phyloP scores from a whole-genome alignment of 2,113 vertebrate species.

The Pteropus alecto region DNA sequence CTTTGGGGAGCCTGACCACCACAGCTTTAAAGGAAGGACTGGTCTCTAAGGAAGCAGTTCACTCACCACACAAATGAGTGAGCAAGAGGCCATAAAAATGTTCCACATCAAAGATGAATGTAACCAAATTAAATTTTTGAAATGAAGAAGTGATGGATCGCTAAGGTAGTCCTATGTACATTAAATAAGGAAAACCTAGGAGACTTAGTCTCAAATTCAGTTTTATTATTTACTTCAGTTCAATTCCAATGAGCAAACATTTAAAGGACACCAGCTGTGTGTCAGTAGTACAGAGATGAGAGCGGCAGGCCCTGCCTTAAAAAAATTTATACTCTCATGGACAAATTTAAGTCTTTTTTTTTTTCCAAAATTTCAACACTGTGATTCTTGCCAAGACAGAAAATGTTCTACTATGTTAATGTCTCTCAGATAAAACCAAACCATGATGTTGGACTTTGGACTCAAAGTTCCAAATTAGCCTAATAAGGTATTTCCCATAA shows the following conservation, averaged over 20 bases:
- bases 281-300: background rate
- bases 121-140: constrained; percentile 16
- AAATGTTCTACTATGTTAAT: constrained; percentile 1
- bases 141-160: background rate
- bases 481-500: background rate
- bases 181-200: background rate
- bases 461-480: constrained; percentile 11
- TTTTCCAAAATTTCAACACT: background rate
- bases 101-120: background rate
- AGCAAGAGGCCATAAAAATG: background rate
- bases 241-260: background rate
- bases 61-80: background rate
- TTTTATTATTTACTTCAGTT: background rate
- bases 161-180: background rate
- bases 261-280: background rate
- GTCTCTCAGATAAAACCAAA: constrained; percentile 12
- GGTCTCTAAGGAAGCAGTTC: background rate
- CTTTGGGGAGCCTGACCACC: background rate
- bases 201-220: background rate
- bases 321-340: background rate
- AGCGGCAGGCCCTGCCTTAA: background rate
- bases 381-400: background rate
- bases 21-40: background rate
- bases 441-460: background rate
- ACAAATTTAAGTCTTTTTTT: background rate